phyloP scores from a whole-genome alignment of 1,140 invertebrate species.

The Drosophila azteca region DNA sequence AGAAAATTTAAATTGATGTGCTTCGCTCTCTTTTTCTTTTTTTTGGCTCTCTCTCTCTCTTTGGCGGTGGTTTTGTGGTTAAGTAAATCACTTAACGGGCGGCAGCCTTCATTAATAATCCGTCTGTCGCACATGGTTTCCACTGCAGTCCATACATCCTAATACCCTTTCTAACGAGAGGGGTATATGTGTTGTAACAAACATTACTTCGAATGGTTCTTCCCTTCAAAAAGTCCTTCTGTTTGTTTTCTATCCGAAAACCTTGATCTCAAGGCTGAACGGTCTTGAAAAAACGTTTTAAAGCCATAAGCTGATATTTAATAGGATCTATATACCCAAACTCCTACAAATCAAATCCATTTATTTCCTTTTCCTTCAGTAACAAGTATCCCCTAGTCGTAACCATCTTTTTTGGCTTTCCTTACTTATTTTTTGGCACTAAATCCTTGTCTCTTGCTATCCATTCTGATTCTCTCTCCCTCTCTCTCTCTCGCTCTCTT shows the following conservation, averaged over 20 bases:
- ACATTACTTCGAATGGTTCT: no score
- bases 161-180: no score
- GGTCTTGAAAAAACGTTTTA: no score
- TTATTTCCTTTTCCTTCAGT: no score
- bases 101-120: slow-evolving; percentile 78
- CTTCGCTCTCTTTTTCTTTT: slow-evolving; percentile 5
- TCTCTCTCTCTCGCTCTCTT: not conserved
- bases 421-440: slow-evolving; percentile 57
- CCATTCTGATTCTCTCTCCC: slow-evolving; percentile 7
- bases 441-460: slow-evolving; percentile 51
- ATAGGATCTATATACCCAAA: no score
- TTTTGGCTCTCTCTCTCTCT: slow-evolving; percentile 16
- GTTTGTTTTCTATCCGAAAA: no score
- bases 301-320: no score
- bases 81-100: slow-evolving; percentile 78
- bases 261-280: no score
- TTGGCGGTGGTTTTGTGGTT: slow-evolving; percentile 29
- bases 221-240: no score
- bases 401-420: not conserved
- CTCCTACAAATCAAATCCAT: no score
- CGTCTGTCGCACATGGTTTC: slow-evolving; percentile 45
- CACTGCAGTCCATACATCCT: not conserved
- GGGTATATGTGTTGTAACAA: no score
- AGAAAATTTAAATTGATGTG: slow-evolving; percentile 42
- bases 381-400: no score